These are phyloP conservation scores for Epirrhoe alternata DNA, from an alignment of 2,888 invertebrate genomes.

Conservation along the genomic window DNA sequence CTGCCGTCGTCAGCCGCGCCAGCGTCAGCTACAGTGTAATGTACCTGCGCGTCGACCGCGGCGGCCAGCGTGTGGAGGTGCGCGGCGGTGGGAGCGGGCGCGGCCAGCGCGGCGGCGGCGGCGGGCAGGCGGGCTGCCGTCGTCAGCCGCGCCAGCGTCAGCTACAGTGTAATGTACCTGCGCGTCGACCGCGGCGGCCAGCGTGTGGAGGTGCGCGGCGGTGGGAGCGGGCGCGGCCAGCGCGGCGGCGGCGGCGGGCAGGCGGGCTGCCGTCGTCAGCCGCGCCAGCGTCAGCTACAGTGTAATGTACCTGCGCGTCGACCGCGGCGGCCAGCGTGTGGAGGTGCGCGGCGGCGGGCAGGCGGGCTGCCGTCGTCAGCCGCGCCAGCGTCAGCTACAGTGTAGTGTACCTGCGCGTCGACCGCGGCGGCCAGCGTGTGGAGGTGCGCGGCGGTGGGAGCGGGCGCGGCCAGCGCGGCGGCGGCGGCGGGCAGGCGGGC, in stretches of 20 bases:
- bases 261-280: slow-evolving; percentile 54
- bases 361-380: slow-evolving; percentile 50
- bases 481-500: too few relatives aligned
- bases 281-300: too few relatives aligned
- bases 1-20: too few relatives aligned
- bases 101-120: slow-evolving; percentile 66
- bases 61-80: slow-evolving; percentile 89
- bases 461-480: too few relatives aligned
- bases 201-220: slow-evolving; percentile 88
- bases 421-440: too few relatives aligned
- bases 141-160: slow-evolving; percentile 59
- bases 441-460: too few relatives aligned
- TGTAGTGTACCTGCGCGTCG: too few relatives aligned
- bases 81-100: slow-evolving; percentile 86
- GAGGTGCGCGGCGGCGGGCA: slow-evolving; percentile 59
- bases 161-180: too few relatives aligned
- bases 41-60: slow-evolving; percentile 70
- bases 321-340: slow-evolving; percentile 70
- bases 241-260: slow-evolving; percentile 60
- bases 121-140: slow-evolving; percentile 53
- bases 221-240: slow-evolving; percentile 85
- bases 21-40: too few relatives aligned
- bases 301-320: too few relatives aligned
- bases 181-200: slow-evolving; percentile 81
- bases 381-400: too few relatives aligned